Base-by-base conservation (phyloP, 2,113 vertebrate species). In the Phylloscopus whistleri region DNA sequence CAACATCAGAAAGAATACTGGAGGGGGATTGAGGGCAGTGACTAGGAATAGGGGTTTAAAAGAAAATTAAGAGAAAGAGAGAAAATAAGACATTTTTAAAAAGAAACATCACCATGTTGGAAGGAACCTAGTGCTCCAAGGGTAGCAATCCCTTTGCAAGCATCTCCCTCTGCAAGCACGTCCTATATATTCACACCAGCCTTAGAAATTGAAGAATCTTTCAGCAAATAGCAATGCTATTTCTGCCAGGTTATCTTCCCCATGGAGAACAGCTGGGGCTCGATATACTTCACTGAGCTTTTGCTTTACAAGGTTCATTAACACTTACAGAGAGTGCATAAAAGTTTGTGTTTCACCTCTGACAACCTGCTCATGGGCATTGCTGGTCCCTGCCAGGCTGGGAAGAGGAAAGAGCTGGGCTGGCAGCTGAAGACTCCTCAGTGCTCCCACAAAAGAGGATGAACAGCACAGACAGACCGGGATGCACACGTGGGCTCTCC, bases 271-370 rank as follows among this genome's bases (percentile, higher is more conserved):
- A 96, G 94, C 89, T 97, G 93, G 83, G 73, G 33, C 52, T 84
- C 0, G 13, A 52, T 33, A 52, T 30, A 55, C 95, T 94, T 95
- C 27, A 3, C 46, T 60, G 85, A 93, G 73, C 87, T 84, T 79
- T 74, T 70, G 44, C 90, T 91, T 89, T 69, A 13, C 76, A 81
- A 75, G 93, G 86, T 70, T 96, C 93, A 95, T 95, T 97, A 96
- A 81, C 83, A 44, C 73, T 35, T 67, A 77, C 43, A 81, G 80
- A 64, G 41, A 87, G 33, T 5, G 44, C 62, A 76, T 22, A 51
- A 49, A 95, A 90, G 72, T 87, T 91, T 81, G 91, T 79, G 76
- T 67, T 91, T 95, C 77, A 91, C 73, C 93, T 91, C 79, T 70
- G 84, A 24, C 78, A 95, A 79, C 84, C 81, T 82, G 86, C 79